A percentile compares a stretch with the other conserved stretches of the same genome.
These are phyloP conservation scores for Branchellion lobata DNA, from an alignment of 2,888 invertebrate genomes.

Conservation along the genomic window DNA sequence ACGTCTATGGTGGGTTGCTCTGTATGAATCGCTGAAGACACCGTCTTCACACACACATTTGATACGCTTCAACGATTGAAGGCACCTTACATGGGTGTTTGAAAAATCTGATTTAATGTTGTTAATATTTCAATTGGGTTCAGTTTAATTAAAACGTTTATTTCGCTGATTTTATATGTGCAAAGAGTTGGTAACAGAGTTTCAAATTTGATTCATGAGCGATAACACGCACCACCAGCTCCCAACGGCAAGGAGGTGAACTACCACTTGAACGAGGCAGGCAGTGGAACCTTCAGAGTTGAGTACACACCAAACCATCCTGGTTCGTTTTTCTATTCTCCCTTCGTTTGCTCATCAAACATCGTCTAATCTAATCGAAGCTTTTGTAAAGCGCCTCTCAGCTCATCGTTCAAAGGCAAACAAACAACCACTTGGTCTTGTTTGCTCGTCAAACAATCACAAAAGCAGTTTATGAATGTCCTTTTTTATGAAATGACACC, in stretches of 20 bases:
- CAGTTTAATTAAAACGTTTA: too few species aligned
- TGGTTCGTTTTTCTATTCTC: conserved; percentile 45
- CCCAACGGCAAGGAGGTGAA: conserved; percentile 42
- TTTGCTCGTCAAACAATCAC: neutral
- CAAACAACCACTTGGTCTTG: too few species aligned
- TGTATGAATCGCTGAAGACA: too few species aligned
- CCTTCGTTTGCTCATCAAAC: too few species aligned
- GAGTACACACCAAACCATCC: conserved; percentile 47
- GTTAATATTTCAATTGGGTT: neutral
- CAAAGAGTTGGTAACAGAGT: neutral
- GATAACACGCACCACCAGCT: too few species aligned
- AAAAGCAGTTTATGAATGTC: neutral
- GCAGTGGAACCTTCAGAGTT: conserved; percentile 40
- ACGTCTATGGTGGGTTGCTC: conserved; percentile 65
- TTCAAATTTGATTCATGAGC: too few species aligned
- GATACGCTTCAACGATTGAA: too few species aligned
- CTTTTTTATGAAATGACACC: too few species aligned
- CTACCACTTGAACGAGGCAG: conserved; percentile 24
- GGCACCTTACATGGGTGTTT: neutral
- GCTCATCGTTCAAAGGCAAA: too few species aligned
- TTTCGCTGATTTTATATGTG: neutral
- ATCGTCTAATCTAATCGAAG: too few species aligned
- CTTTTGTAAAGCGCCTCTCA: too few species aligned
- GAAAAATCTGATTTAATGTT: neutral
- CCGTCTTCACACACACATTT: too few species aligned